A percentile compares a stretch with the other conserved stretches of the same genome.
Evolutionary conservation across 2,797 vertebrate species (phyloP).

Genomic region (Leptoclinus maculatus): DNA sequence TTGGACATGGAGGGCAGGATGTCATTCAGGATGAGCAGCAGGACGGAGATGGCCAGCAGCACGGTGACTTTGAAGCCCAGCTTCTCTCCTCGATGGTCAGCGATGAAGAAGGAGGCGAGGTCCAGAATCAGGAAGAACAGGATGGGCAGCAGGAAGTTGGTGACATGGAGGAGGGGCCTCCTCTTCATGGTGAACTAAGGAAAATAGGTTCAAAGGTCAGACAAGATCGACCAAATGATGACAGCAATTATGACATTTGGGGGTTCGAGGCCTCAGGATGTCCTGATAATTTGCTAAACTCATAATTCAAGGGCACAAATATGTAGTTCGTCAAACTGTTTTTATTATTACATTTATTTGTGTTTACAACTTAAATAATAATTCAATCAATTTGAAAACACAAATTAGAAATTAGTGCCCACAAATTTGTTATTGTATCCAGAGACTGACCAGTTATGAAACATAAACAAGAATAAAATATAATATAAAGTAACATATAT

Average conservation of each 20-base stretch:
- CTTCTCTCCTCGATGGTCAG: constrained; percentile 84
- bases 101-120: constrained; percentile 83
- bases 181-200: constrained; percentile 83
- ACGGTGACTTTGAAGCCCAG: constrained; percentile 88
- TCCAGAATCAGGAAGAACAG: constrained; percentile 86
- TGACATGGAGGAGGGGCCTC: constrained; percentile 81
- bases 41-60: constrained; percentile 86
- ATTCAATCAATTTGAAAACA: too few species aligned
- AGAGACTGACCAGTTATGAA: too few species aligned
- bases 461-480: too few species aligned
- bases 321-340: too few species aligned
- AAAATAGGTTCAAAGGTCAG: constrained; percentile 8
- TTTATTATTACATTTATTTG: too few species aligned
- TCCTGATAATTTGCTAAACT: too few species aligned
- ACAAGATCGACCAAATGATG: background rate
- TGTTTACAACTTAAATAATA: too few species aligned
- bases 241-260: background rate
- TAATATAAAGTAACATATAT: too few species aligned
- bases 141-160: constrained; percentile 87
- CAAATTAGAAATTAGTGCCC: too few species aligned
- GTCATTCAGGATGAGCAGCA: constrained; percentile 88
- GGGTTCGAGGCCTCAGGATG: background rate
- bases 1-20: constrained; percentile 87
- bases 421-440: too few species aligned
- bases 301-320: too few species aligned